A percentile compares a stretch with the other conserved stretches of the same genome.
These are phyloP conservation scores for Acleris sparsana DNA, from an alignment of 2,888 invertebrate species.

Conservation along the genomic window DNA sequence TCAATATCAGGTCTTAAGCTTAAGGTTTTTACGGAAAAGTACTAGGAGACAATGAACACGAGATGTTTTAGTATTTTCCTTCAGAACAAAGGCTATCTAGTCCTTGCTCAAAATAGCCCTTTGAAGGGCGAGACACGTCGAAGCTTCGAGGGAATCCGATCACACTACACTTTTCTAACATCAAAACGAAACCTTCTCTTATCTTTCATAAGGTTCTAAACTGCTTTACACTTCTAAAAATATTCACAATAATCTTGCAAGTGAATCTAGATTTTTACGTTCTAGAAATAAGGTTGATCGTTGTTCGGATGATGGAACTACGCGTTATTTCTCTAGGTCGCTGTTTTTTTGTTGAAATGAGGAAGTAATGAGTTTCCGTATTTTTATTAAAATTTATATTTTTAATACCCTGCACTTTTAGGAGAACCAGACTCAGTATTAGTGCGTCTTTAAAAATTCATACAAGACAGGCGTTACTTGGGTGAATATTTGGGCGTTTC, in stretches of 20 bases:
- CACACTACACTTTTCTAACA: not conserved
- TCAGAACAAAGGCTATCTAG: conserved; percentile 3
- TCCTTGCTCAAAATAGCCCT: conserved; percentile 9
- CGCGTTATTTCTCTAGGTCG: conserved; percentile 20
- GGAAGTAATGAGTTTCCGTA: conserved; percentile 9
- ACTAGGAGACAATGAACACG: no score
- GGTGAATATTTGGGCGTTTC: no score
- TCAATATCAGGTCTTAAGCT: no score
- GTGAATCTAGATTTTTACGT: not conserved
- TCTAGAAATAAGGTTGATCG: not conserved
- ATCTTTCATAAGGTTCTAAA: not conserved
- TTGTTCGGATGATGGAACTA: not conserved
- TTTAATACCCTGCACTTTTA: no score
- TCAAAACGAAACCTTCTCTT: not conserved
- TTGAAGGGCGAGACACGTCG: not conserved
- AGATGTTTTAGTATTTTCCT: not conserved
- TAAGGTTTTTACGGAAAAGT: no score
- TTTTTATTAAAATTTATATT: no score
- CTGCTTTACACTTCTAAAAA: not conserved
- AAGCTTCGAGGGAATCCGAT: not conserved
- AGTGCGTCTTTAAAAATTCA: no score
- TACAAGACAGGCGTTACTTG: no score
- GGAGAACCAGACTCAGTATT: no score
- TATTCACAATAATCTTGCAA: not conserved
- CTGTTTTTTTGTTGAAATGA: conserved; percentile 20